Conservation (phyloP, 2,113 vertebrate species). For the Ceyx cyanopectus region DNA sequence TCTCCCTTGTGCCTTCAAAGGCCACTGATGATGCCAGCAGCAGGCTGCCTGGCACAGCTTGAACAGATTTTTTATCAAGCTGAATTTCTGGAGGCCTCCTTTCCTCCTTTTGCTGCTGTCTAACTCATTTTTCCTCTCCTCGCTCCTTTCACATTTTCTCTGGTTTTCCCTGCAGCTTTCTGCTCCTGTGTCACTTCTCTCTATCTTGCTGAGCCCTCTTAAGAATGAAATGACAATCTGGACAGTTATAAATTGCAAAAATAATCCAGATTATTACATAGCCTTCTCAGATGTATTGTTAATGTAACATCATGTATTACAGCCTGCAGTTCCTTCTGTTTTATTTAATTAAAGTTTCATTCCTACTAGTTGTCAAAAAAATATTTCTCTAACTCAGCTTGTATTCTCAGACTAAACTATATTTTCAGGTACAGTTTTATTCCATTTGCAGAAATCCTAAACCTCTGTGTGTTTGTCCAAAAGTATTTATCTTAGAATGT, state of each 20-base stretch:
- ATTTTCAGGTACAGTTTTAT: neutral
- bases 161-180: neutral
- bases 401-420: neutral
- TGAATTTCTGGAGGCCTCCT: neutral
- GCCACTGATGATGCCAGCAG: neutral
- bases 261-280: neutral
- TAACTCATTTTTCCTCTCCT: neutral
- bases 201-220: neutral
- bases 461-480: neutral
- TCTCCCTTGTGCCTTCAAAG: neutral
- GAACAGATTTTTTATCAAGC: neutral
- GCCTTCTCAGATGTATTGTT: neutral
- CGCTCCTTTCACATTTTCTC: neutral
- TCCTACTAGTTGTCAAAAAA: neutral
- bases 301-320: neutral
- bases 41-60: neutral
- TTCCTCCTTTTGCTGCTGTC: neutral
- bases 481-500: neutral
- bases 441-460: neutral
- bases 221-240: neutral
- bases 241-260: neutral
- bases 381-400: neutral
- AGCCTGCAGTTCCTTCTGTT: neutral
- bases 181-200: neutral
- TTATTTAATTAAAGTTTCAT: conserved; percentile 10